These are phyloP conservation scores for Anoplius nigerrimus DNA, from an alignment of 2,888 invertebrate species.

Conservation along the genomic window DNA sequence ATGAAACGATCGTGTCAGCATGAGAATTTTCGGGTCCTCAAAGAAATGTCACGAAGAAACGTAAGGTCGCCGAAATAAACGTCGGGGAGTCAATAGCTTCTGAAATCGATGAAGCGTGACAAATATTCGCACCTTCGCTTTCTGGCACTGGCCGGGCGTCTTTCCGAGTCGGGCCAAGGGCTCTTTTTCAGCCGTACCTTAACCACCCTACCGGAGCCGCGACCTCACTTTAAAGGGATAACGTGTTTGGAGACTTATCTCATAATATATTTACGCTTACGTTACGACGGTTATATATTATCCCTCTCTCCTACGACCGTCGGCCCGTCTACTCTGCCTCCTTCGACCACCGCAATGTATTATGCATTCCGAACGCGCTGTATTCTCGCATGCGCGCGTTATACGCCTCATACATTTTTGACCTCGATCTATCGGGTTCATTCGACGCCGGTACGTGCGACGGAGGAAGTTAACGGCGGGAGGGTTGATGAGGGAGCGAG, in stretches of 20 bases:
- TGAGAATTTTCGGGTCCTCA: no score
- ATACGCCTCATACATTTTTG: constrained; percentile 54
- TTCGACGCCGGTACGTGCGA: constrained; percentile 7
- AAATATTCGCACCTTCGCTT: no score
- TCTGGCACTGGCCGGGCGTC: no score
- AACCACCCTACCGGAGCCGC: constrained; percentile 15
- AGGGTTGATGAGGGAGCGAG: background rate
- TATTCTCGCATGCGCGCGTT: constrained; percentile 43
- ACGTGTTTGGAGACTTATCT: constrained; percentile 56
- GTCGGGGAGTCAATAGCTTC: no score
- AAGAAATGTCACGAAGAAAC: no score
- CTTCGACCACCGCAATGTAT: constrained; percentile 48
- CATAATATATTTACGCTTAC: constrained; percentile 56
- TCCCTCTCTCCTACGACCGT: constrained; percentile 22
- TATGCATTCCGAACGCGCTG: constrained; percentile 59
- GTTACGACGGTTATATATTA: constrained; percentile 50
- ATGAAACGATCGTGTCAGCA: no score
- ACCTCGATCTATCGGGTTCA: constrained; percentile 46
- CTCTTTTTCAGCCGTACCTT: constrained; percentile 1
- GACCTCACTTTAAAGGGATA: constrained; percentile 52
- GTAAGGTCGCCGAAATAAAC: no score
- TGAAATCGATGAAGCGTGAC: no score
- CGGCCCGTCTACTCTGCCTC: constrained; percentile 25
- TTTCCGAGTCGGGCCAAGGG: no score
- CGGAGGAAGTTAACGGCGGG: background rate